These are phyloP conservation scores for Smutsia temminckii DNA, from an alignment of 2,797 vertebrate species.

Conservation along the genomic window DNA sequence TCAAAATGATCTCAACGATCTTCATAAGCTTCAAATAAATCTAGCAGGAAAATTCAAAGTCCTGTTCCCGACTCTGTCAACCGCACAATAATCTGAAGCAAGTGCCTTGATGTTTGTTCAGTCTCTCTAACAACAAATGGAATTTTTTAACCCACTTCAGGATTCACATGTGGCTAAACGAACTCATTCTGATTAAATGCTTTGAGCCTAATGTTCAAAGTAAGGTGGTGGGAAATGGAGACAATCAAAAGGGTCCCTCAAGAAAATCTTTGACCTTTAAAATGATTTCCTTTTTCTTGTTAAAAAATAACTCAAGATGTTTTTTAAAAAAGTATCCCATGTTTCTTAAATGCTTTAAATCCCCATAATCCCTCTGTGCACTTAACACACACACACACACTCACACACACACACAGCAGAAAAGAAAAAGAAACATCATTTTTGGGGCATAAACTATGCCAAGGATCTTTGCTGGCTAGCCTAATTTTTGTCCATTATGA, in stretches of 20 bases:
- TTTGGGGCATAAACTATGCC: neutral
- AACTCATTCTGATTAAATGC: neutral
- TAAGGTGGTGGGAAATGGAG: neutral
- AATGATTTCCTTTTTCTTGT: slow-evolving; percentile 39
- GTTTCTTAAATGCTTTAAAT: slow-evolving; percentile 32
- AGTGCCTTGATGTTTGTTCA: neutral
- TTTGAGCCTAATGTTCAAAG: slow-evolving; percentile 6
- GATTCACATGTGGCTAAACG: slow-evolving; percentile 26
- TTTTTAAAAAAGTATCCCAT: neutral
- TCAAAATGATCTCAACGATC: slow-evolving; percentile 31
- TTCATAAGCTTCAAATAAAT: slow-evolving; percentile 58
- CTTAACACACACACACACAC: no score
- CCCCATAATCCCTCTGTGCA: neutral
- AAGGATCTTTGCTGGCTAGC: neutral
- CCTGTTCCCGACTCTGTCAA: slow-evolving; percentile 11
- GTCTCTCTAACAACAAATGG: slow-evolving; percentile 55
- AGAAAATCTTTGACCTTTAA: neutral
- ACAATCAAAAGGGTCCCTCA: slow-evolving; percentile 18
- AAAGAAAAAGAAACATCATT: neutral
- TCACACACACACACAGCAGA: neutral
- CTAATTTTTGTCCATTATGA: neutral
- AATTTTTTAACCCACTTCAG: slow-evolving; percentile 13
- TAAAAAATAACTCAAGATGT: neutral
- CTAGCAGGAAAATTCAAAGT: slow-evolving; percentile 34
- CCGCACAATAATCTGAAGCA: slow-evolving; percentile 26